Base-by-base conservation (phyloP, 2,113 vertebrate genomes). In the Xiphophorus maculatus region DNA sequence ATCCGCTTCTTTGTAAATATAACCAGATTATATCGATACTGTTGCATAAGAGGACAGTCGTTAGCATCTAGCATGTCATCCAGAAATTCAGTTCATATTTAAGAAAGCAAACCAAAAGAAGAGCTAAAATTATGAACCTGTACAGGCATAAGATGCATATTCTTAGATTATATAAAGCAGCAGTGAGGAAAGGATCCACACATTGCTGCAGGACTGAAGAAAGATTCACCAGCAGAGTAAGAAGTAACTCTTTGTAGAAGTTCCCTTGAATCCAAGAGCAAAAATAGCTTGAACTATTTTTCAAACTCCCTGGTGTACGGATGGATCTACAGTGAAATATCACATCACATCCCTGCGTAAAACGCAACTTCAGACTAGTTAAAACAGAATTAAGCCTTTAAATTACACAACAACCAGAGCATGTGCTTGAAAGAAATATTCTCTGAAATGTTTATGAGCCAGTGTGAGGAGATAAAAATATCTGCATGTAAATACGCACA, bases 401-500 rank as follows among this genome's bases (percentile, higher is more conserved):
- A 58, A 48, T 48, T 48, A 58, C 8, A 58, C 51, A 58, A 58
- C 51, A n/a, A 58, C 25, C 51, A n/a, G 10, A 58, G 51, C 51
- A 25, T 58, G 51, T n/a, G 7, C 51, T 58, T 33, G 15, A 48
- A 48, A 48, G 44, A 19, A 17, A 64, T 33, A 33, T 33, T 15
- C 51, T 10, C 15, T 48, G 44, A 48, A 48, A 48, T 48, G 44
- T 48, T 48, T 48, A 22, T 48, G 5, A 48, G 40, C 0, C 40
- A 14, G 22, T 64, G 14, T 25, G 1, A 6, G 32, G 68, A 77
- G 76, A 79, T 76, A 64, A 71, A 79, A 75, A 76, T 74, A 64
- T 86, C 85, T 27, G 54, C 73, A 60, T 51, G 79, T 54, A 28
- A 79, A 60, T 76, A 79, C 27, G 22, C 35, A 82, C 82, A 29